Conservation (phyloP, 2,797 vertebrate genomes). For the Leucoraja ocellata region DNA sequence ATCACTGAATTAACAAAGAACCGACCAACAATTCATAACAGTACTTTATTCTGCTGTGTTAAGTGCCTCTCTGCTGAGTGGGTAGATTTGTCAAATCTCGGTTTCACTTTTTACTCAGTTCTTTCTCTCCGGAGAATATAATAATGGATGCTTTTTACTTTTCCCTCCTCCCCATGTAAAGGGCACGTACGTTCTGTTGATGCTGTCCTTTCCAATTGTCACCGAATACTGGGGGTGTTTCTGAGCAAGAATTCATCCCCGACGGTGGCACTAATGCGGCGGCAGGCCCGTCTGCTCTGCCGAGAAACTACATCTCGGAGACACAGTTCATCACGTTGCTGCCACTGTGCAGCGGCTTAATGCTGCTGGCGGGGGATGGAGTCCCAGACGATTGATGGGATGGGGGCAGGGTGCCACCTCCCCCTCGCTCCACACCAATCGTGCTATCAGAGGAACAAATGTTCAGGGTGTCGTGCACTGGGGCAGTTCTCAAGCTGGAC, state of each 20-base stretch:
- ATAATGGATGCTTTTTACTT: background rate
- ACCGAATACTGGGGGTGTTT: background rate
- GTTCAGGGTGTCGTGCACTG: background rate
- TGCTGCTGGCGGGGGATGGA: too few relatives aligned
- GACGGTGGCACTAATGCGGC: too few relatives aligned
- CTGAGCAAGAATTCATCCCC: background rate
- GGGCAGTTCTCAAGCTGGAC: background rate
- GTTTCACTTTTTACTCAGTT: background rate
- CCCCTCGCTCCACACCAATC: background rate
- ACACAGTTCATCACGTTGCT: too few relatives aligned
- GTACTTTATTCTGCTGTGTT: background rate
- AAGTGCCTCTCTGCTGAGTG: conserved; percentile 21
- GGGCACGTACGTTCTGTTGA: background rate
- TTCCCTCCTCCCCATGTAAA: background rate
- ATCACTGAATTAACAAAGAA: background rate
- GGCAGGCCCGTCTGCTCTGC: too few relatives aligned
- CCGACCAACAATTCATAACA: background rate
- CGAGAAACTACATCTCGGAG: too few relatives aligned
- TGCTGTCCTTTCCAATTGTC: background rate
- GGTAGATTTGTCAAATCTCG: background rate
- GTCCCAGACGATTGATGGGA: background rate
- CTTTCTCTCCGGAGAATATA: background rate
- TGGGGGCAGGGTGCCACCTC: background rate
- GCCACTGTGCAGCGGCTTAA: too few relatives aligned
- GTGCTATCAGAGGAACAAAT: background rate